Evolutionary conservation across 2,888 invertebrate species (phyloP), one percentile per base, ranked within the genome.

Genomic region (Temnothorax unifasciatus): DNA sequence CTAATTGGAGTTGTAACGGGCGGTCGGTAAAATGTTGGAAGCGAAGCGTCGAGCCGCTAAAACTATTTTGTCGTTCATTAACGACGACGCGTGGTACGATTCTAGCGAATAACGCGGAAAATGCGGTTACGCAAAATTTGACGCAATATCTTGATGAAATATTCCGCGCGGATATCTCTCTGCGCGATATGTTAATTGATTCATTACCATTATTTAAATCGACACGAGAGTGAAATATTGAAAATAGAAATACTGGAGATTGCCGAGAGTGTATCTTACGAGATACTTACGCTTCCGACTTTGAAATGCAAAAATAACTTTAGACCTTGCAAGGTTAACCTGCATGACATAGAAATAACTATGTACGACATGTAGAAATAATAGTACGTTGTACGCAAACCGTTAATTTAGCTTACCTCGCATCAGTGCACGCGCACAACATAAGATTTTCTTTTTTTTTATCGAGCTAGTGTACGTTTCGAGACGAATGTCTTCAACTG

Each of bases 1-100:
- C 71, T 79, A 73, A 79, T 79, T 79, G 57, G 21, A 71, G 73
- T 57, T 71, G 71, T 57, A 71, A 79, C 69, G 1, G 29, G 41
- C 68, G 69, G 15, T 77, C 44, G 21, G 54, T 44, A 69, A 50
- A 68, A 54, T 13, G 47, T 38, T 44, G 57, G n/a, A 8, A 47
- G 73, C 38, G 47, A 68, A 25, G 29, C 66, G 44, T 8, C 21
- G 50, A 25, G 5, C 50, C 6, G 25, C 11, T 54, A 41, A 54
- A 79, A 71, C n/a, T 71, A 44, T 47, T 68, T 79, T 59, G 38
- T 47, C 44, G 34, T 59, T 59, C 34, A 57, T 44, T 59, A 6
- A 25, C 38, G 54, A 25, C 38, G 54, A 21, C 25, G 15, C 38
- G 29, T 3, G 54, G 34, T 3, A 18, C n/a, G n/a, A 54, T 73